These are phyloP conservation scores for Stomorhina lunata DNA, from an alignment of 2,888 invertebrate species.

Conservation along the genomic window DNA sequence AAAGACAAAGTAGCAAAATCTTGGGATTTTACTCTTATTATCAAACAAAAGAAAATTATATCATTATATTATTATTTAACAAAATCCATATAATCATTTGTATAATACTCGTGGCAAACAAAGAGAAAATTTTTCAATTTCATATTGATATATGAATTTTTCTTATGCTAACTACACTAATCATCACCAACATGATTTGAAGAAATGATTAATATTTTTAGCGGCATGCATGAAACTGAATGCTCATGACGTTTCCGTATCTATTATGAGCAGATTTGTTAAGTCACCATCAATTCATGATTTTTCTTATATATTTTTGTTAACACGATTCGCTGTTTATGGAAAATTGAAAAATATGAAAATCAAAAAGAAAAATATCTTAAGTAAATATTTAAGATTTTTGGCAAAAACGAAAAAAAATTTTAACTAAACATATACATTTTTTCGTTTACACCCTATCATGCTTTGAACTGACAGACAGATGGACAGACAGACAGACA, in stretches of 20 bases:
- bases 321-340: conserved; percentile 16
- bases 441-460: too few species aligned
- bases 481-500: too few species aligned
- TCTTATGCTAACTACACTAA: not conserved
- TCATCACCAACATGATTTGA: conserved; percentile 12
- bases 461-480: too few species aligned
- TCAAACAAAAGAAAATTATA: too few species aligned
- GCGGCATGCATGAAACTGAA: conserved; percentile 4
- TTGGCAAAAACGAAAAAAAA: too few species aligned
- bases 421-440: too few species aligned
- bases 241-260: conserved; percentile 56
- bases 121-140: not conserved
- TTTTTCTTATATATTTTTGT: conserved; percentile 9
- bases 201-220: conserved; percentile 27
- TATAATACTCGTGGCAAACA: not conserved
- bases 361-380: too few species aligned
- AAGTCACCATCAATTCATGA: conserved; percentile 57
- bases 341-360: conserved; percentile 51
- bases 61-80: not conserved
- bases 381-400: too few species aligned
- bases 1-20: too few species aligned
- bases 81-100: not conserved
- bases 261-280: conserved; percentile 51
- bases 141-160: not conserved
- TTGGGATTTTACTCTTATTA: too few species aligned